Conservation (phyloP, 2,888 invertebrate species). For the Cantharis rufa region DNA sequence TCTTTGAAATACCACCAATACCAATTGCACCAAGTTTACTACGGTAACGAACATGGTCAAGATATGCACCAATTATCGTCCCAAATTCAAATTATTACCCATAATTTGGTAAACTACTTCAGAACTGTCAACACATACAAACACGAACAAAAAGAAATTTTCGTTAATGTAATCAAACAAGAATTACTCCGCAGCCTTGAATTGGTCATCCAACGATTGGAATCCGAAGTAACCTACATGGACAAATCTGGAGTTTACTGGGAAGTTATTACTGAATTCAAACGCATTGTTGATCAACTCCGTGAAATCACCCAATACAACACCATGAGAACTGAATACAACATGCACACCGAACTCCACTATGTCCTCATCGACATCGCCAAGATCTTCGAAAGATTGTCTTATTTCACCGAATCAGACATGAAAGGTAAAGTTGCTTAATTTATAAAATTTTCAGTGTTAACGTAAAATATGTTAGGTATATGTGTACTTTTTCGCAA, state of each 20-base stretch:
- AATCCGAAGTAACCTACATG: constrained; percentile 7
- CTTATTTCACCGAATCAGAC: constrained; percentile 3
- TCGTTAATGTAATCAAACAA: constrained; percentile 4
- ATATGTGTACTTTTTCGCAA: too few species aligned
- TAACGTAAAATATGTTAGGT: too few species aligned
- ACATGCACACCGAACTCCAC: not conserved
- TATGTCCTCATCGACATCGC: constrained; percentile 10
- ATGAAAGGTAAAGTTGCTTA: not conserved
- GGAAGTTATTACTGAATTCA: not conserved
- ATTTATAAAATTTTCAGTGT: not conserved
- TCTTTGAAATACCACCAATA: constrained; percentile 12
- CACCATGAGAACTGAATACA: not conserved
- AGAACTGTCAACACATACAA: constrained; percentile 9
- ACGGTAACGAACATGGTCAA: constrained; percentile 5
- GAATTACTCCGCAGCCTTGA: not conserved
- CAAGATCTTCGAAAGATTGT: constrained; percentile 6
- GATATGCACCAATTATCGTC: not conserved
- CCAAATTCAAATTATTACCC: constrained; percentile 18
- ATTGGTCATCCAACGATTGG: constrained; percentile 1
- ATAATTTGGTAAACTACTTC: constrained; percentile 12
- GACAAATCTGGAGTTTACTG: not conserved
- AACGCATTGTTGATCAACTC: not conserved
- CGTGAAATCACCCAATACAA: not conserved
- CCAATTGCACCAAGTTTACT: constrained; percentile 16
- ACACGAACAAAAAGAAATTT: not conserved